These are phyloP conservation scores for Zaprionus africanus DNA, from an alignment of 1,140 invertebrate species.

Conservation along the genomic window DNA sequence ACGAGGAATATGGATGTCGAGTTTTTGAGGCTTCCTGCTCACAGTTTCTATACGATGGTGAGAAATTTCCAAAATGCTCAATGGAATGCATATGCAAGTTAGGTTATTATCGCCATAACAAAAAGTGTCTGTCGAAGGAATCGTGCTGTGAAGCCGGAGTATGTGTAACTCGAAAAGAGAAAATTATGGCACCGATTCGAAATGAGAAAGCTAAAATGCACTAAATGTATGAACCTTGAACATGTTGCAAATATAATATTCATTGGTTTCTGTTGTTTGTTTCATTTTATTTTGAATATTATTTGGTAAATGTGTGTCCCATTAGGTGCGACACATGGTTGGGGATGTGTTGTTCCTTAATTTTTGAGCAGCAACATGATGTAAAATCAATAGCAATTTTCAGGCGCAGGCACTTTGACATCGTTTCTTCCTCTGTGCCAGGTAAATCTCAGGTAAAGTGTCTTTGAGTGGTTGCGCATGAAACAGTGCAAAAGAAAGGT, in stretches of 20 bases:
- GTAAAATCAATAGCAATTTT: conserved; percentile 29
- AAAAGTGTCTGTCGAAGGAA: conserved; percentile 3
- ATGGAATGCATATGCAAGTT: conserved; percentile 18
- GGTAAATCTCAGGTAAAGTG: conserved; percentile 33
- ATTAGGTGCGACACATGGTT: background rate
- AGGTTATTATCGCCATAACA: conserved; percentile 28
- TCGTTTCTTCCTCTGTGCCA: background rate
- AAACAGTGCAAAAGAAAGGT: background rate
- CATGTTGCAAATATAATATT: background rate
- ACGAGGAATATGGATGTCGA: conserved; percentile 6
- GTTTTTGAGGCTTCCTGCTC: conserved; percentile 30
- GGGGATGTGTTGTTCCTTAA: background rate
- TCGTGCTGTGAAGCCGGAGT: background rate
- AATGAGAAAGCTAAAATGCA: background rate
- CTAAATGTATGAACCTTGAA: background rate
- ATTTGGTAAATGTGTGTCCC: background rate
- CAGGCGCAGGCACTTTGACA: conserved; percentile 2
- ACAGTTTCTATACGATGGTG: conserved; percentile 25
- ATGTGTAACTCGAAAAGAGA: conserved; percentile 16
- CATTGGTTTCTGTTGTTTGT: background rate
- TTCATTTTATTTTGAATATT: background rate
- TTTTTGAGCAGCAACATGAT: conserved; percentile 1
- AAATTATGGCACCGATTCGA: background rate
- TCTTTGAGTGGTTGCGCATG: conserved; percentile 16
- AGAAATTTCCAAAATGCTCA: background rate